Percentiles rank a stretch among this genome's conserved stretches.
These are phyloP conservation scores for Phthorimaea operculella DNA, from an alignment of 1,140 invertebrate species.

Conservation along the genomic window DNA sequence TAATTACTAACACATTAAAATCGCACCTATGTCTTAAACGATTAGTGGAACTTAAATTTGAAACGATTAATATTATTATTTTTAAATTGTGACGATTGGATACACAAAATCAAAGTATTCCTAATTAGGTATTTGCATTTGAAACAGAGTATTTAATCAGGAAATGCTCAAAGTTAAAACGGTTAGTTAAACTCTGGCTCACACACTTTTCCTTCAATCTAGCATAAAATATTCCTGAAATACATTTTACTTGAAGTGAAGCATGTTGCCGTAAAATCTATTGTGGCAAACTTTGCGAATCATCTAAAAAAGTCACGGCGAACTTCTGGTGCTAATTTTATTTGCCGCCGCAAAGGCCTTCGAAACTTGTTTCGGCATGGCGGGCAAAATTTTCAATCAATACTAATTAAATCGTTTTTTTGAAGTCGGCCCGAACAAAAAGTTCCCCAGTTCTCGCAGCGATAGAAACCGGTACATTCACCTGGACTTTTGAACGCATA, in stretches of 20 bases:
- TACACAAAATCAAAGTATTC: too few species aligned
- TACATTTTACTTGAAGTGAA: too few species aligned
- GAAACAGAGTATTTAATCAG: too few species aligned
- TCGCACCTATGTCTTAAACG: too few species aligned
- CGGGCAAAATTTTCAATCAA: slow-evolving; percentile 25
- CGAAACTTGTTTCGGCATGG: slow-evolving; percentile 6
- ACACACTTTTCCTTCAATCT: too few species aligned
- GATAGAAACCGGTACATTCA: slow-evolving; percentile 47
- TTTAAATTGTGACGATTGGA: too few species aligned
- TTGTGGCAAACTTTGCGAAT: background rate
- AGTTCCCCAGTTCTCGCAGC: slow-evolving; percentile 33
- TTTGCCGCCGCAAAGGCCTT: background rate
- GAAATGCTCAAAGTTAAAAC: too few species aligned
- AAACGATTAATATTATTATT: background rate
- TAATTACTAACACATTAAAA: background rate
- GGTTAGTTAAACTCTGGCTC: too few species aligned
- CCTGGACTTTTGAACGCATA: slow-evolving; percentile 64
- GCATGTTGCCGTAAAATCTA: background rate
- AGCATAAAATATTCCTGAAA: too few species aligned
- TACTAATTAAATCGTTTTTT: slow-evolving; percentile 50
- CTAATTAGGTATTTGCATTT: too few species aligned
- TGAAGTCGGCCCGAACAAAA: slow-evolving; percentile 39
- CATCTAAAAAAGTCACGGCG: background rate
- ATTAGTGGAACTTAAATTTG: too few species aligned
- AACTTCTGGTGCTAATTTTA: slow-evolving; percentile 1